Percentiles rank a stretch among this genome's conserved stretches.
Evolutionary conservation across 2,888 invertebrate species (phyloP).

Genomic region (Alloplasta piceator): DNA sequence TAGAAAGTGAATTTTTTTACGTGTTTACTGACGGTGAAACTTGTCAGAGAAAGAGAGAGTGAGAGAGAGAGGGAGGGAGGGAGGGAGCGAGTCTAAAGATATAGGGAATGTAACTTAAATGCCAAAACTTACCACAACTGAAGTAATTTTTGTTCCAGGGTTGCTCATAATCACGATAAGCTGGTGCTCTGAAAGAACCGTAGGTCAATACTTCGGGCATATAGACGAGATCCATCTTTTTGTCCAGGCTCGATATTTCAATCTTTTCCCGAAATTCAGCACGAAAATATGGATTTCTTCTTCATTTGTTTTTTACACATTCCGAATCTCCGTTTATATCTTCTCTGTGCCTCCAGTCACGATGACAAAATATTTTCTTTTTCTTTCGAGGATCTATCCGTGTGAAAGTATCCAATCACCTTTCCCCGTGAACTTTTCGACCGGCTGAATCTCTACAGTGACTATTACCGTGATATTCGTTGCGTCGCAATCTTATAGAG

Average conservation of each 20-base stretch:
- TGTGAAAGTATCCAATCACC: slow-evolving; percentile 37
- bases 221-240: slow-evolving; percentile 85
- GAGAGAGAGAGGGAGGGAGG: not conserved
- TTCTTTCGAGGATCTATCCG: not conserved
- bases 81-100: not conserved
- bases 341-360: not conserved
- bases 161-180: slow-evolving; percentile 85
- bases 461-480: slow-evolving; percentile 22
- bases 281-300: not conserved
- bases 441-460: not conserved
- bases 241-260: slow-evolving; percentile 11
- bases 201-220: slow-evolving; percentile 85
- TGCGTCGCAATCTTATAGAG: slow-evolving; percentile 27
- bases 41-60: not conserved
- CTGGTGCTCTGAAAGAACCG: slow-evolving; percentile 83
- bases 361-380: not conserved
- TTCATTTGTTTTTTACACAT: not conserved
- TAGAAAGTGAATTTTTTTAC: slow-evolving; percentile 7
- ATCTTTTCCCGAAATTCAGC: not conserved
- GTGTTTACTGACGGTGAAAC: slow-evolving; percentile 9
- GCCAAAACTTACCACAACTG: slow-evolving; percentile 74
- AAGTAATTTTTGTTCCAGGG: slow-evolving; percentile 82
- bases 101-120: too few species aligned
- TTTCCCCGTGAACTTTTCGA: slow-evolving; percentile 30
- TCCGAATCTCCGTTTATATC: not conserved